These are phyloP conservation scores for Junonia oenone DNA, from an alignment of 2,888 invertebrate species.

Conservation along the genomic window DNA sequence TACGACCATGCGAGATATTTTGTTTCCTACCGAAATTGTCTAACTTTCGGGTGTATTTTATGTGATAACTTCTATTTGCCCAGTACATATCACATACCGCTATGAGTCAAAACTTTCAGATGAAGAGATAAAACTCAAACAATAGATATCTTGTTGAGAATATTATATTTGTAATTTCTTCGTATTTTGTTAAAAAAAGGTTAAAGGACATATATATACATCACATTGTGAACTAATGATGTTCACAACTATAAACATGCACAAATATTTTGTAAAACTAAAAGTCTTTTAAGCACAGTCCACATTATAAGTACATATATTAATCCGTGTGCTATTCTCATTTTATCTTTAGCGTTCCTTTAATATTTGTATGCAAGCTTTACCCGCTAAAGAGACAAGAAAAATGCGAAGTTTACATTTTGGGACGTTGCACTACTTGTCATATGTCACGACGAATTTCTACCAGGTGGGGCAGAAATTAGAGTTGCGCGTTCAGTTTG, in stretches of 20 bases:
- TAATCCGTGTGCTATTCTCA: too few relatives aligned
- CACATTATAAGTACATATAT: too few relatives aligned
- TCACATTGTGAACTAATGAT: too few relatives aligned
- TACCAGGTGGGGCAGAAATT: constrained; percentile 22
- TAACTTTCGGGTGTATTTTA: constrained; percentile 12
- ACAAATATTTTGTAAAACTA: too few relatives aligned
- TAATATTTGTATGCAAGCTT: constrained; percentile 5
- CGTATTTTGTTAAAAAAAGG: too few relatives aligned
- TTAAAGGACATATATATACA: too few relatives aligned
- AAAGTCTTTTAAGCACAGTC: too few relatives aligned
- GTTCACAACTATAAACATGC: too few relatives aligned
- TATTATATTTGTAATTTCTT: background rate
- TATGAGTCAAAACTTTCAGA: background rate
- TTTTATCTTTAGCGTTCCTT: background rate
- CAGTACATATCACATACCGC: constrained; percentile 2
- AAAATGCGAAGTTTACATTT: constrained; percentile 25
- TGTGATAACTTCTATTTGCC: constrained; percentile 4
- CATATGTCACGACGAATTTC: constrained; percentile 25
- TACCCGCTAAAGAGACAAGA: constrained; percentile 11
- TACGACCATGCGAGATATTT: constrained; percentile 29
- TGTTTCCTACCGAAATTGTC: constrained; percentile 15
- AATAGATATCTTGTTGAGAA: background rate
- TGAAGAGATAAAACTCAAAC: background rate
- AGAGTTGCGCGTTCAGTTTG: constrained; percentile 16
- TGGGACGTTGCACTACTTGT: constrained; percentile 26